These are phyloP conservation scores for Hippoglossus hippoglossus DNA, from an alignment of 2,797 vertebrate species.

Conservation along the genomic window DNA sequence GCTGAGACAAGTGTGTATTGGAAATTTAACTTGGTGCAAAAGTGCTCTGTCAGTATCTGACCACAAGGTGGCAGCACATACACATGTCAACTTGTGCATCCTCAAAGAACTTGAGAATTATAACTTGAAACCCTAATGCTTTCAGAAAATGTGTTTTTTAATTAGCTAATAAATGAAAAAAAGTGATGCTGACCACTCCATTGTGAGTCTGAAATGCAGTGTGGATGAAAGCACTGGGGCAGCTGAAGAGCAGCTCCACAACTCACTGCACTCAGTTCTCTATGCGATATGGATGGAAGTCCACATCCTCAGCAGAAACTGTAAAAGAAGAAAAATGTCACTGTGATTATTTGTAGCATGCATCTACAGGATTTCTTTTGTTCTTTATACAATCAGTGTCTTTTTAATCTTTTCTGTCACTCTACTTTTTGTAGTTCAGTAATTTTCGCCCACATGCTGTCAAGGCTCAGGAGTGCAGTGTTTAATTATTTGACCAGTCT, in stretches of 20 bases:
- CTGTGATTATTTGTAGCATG: conserved; percentile 85
- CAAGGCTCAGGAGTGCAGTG: conserved; percentile 29
- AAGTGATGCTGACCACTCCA: conserved; percentile 41
- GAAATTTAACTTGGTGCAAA: conserved; percentile 18
- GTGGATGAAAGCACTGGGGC: conserved; percentile 53
- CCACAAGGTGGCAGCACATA: conserved; percentile 70
- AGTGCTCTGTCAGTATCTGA: conserved; percentile 38
- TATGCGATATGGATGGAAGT: conserved; percentile 62
- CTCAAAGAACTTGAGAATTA: conserved; percentile 31
- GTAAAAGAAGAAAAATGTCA: conserved; percentile 75
- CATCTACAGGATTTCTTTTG: conserved; percentile 64
- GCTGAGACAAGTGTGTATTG: conserved; percentile 30
- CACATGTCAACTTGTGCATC: conserved; percentile 1
- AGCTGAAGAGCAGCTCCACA: conserved; percentile 58
- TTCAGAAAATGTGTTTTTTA: conserved; percentile 61
- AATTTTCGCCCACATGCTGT: conserved; percentile 51
- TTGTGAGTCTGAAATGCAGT: conserved; percentile 27
- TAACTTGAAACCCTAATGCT: conserved; percentile 28
- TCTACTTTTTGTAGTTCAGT: conserved; percentile 55
- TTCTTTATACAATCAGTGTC: conserved; percentile 55
- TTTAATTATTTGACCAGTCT: conserved; percentile 7
- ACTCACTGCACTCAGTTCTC: conserved; percentile 56
- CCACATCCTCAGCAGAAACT: conserved; percentile 58
- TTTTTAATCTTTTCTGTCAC: conserved; percentile 31
- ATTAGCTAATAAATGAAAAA: conserved; percentile 21